Percentiles rank a stretch among this genome's conserved stretches.
These are phyloP conservation scores for Probaryconus sp. DNA, from an alignment of 1,140 invertebrate species.

Conservation along the genomic window DNA sequence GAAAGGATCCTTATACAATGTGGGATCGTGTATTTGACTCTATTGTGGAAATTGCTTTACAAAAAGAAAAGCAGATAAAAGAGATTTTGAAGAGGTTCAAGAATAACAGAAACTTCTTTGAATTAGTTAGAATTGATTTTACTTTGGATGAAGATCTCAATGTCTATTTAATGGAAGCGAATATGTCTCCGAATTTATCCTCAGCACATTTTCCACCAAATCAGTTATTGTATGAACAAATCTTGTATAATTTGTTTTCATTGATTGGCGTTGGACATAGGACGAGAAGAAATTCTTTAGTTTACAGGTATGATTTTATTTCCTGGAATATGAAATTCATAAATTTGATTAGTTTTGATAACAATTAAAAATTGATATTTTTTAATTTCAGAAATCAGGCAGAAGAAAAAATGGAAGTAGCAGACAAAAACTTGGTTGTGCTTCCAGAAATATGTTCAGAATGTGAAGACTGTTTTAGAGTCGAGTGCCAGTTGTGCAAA, in stretches of 20 bases:
- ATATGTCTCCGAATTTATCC: constrained; percentile 98
- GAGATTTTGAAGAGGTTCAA: constrained; percentile 78
- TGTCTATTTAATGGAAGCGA: constrained; percentile 95
- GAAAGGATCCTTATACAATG: constrained; percentile 85
- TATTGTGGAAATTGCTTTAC: constrained; percentile 85
- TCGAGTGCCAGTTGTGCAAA: constrained; percentile 88
- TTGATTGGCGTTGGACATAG: constrained; percentile 85
- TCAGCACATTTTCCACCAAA: constrained; percentile 95
- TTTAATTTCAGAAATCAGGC: constrained; percentile 67
- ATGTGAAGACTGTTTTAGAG: constrained; percentile 81
- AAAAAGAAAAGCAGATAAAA: constrained; percentile 85
- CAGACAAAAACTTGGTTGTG: constrained; percentile 89
- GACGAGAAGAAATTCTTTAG: constrained; percentile 70
- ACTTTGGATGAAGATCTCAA: constrained; percentile 92
- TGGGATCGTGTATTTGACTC: constrained; percentile 91
- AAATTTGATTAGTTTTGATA: too few relatives aligned
- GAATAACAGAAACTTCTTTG: constrained; percentile 89
- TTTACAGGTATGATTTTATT: constrained; percentile 74
- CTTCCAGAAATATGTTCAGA: constrained; percentile 85
- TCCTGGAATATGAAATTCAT: too few relatives aligned
- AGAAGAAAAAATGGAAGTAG: constrained; percentile 84
- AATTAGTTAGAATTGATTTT: constrained; percentile 96
- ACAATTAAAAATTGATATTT: too few relatives aligned
- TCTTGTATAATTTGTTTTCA: constrained; percentile 91
- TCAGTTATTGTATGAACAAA: constrained; percentile 93